Evolutionary conservation across 2,888 invertebrate genomes (phyloP), one percentile per base, ranked within the genome.

Genomic region (Watsonalla cultraria): DNA sequence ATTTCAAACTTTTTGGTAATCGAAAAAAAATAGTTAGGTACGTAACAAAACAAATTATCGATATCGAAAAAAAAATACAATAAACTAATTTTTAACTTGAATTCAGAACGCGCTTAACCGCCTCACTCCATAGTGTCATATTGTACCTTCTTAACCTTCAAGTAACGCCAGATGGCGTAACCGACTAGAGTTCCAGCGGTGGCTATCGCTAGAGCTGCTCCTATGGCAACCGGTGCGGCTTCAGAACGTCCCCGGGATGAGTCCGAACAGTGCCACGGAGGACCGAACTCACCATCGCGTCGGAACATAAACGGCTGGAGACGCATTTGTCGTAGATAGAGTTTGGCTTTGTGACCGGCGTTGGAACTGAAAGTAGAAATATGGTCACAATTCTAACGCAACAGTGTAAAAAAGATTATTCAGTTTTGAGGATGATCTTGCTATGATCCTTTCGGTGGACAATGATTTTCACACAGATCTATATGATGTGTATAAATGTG

Each of bases 291-390:
- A 0, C 92, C 93, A 46, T 94, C 94, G 47, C 94, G 94, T 77
- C 96, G 95, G 85, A 96, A 96, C 93, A 97, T 97, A 84, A 97
- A 97, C 33, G 97, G 96, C 75, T 97, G 97, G 55, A 97, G 92
- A 56, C 94, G 94, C 86, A 96, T 90, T 62, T 94, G 93, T 33
- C 94, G 92, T 11, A 95, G 86, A 65, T 93, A 93, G 0, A 95
- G 82, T 47, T 92, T 93, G 0, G 94, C 94, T 54, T 92, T 91
- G 66, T 93, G 93, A 0, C 77, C 82, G 7, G 80, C 75, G 13
- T 76, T 74, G 7, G 87, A 70, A 52, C 87, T 89, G 76, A 0
- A 70, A 68, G 14, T 45, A 34, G 7, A 42, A 46, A 42, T 42
- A 34, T 7, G 34, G 35, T 47, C 9, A 42, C 42, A 4, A 42